Evolutionary conservation across 2,888 invertebrate genomes (phyloP).

Genomic region (Yponomeuta plumbellus): DNA sequence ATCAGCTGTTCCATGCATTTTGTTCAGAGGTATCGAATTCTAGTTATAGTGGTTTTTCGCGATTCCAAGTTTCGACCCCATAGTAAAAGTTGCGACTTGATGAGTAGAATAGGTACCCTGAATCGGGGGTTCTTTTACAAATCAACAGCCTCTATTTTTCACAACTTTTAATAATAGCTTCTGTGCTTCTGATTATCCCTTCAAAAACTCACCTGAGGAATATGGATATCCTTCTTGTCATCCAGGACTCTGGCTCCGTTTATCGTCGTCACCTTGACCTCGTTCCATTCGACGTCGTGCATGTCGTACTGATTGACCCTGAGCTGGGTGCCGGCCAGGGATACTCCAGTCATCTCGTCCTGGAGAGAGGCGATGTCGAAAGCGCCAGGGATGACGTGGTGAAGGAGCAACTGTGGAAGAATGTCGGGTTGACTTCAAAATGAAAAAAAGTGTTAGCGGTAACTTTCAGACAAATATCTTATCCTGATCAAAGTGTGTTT

Average conservation of each 20-base stretch:
- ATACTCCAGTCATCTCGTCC: constrained; percentile 94
- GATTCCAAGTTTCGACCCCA: no score
- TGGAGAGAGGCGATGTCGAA: constrained; percentile 86
- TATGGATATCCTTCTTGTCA: constrained; percentile 88
- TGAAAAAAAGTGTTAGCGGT: no score
- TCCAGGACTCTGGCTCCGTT: constrained; percentile 88
- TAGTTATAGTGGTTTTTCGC: no score
- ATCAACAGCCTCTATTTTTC: no score
- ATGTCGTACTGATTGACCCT: constrained; percentile 91
- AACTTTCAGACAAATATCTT: no score
- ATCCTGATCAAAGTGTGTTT: no score
- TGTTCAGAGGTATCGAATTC: no score
- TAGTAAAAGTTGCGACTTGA: no score
- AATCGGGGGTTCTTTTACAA: no score
- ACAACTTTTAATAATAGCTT: no score
- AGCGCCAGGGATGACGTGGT: constrained; percentile 91
- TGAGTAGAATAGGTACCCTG: no score
- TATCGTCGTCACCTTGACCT: constrained; percentile 88
- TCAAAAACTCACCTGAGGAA: constrained; percentile 81
- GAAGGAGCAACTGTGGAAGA: constrained; percentile 81
- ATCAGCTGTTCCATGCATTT: no score
- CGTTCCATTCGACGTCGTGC: constrained; percentile 93
- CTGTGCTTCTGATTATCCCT: not conserved
- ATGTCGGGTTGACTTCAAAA: not conserved
- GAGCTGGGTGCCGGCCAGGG: constrained; percentile 89